phyloP scores from a whole-genome alignment of 2,797 vertebrate genomes.

The Emys orbicularis region DNA sequence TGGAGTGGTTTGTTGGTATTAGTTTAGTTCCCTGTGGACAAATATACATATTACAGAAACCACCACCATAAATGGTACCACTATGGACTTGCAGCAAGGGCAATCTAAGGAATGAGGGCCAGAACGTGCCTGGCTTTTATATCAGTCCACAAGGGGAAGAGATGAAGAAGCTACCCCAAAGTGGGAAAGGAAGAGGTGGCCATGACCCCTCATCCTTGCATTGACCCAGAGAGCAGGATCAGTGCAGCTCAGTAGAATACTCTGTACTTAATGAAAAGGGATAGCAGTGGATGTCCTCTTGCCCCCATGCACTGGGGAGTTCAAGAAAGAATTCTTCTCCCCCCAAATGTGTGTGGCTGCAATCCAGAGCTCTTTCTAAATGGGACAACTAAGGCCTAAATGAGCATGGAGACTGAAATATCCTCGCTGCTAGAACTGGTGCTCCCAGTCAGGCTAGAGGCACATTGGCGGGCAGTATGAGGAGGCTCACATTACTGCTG shows the following conservation, averaged over 20 bases:
- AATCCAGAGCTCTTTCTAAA: background rate
- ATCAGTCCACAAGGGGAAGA: background rate
- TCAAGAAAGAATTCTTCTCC: background rate
- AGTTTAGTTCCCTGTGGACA: background rate
- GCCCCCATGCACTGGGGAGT: background rate
- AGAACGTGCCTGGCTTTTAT: background rate
- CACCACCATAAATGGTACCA: background rate
- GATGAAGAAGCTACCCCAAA: background rate
- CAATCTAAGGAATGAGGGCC: background rate
- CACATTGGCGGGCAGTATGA: background rate
- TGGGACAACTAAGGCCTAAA: background rate
- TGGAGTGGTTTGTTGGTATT: background rate
- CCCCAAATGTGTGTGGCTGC: background rate
- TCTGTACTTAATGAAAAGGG: background rate
- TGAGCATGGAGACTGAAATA: background rate
- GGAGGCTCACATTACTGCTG: background rate
- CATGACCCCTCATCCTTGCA: background rate
- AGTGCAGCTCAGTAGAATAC: background rate
- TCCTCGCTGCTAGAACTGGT: background rate
- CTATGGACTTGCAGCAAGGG: background rate
- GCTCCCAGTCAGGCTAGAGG: background rate
- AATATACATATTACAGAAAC: background rate
- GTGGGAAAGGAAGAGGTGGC: background rate
- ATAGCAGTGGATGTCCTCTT: background rate
- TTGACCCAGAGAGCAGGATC: background rate